Base-by-base conservation (phyloP, 2,797 vertebrate species). In the Sphaeramia orbicularis region DNA sequence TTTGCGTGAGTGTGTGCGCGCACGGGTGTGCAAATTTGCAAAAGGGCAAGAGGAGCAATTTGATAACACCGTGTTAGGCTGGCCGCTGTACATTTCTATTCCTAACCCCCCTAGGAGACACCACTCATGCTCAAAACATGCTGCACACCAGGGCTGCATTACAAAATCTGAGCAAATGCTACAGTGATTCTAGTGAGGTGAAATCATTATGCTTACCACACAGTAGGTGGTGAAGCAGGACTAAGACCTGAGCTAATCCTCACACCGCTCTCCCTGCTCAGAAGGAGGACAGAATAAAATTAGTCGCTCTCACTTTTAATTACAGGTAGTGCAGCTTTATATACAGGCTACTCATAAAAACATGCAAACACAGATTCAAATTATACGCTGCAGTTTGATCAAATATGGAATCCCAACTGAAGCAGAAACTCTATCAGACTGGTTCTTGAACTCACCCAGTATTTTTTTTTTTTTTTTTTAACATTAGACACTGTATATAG, bases 201-300 rank as follows among this genome's bases (percentile, higher is more conserved):
- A 83, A 78, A 74, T 72, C 58, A 72, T 78, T 69, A 58, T 71
- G 76, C 58, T 66, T 68, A 53, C 47, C 43, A 38, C 74, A 61
- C 78, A 80, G 76, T 65, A 70, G 74, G 74, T 66, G 74, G 68
- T 40, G 70, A 68, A 73, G 63, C 80, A 76, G 65, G 50, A 78
- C 77, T 81, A 74, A 82, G 70, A 85, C 78, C 80, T 44, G 41
- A 47, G 64, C 55, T 86, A 77, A 89, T 85, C 85, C 67, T 54
- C 74, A 15, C 47, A 15, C 48, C 11, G 37, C 45, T 41, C 60
- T 65, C n/a, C n/a, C n/a, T n/a, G n/a, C n/a, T n/a, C n/a, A 65
- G 59, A 53, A 44, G 47, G 69, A 45, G 65, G 60, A 40, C 41
- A 37, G 49, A 47, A 48, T 40, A 13, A 8, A 70, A 52, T 80